These are phyloP conservation scores for Cavia porcellus DNA, from an alignment of 2,113 vertebrate genomes.

Conservation along the genomic window DNA sequence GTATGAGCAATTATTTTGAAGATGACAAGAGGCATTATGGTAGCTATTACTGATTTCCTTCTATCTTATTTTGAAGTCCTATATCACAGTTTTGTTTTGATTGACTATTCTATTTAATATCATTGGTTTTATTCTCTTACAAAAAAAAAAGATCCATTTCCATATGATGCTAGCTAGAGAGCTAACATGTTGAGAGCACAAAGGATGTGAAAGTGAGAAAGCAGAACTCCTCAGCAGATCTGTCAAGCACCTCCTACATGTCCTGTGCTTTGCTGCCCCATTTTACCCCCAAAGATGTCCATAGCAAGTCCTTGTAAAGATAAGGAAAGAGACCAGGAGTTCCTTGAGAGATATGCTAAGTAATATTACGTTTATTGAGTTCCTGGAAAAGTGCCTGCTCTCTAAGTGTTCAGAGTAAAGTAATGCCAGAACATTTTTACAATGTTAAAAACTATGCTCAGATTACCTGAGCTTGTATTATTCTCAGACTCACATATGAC, in stretches of 20 bases:
- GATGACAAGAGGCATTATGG: too few relatives aligned
- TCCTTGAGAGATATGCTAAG: not conserved
- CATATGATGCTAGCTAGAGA: not conserved
- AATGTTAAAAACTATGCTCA: not conserved
- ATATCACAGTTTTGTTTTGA: too few relatives aligned
- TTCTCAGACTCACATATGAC: not conserved
- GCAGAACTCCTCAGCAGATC: not conserved
- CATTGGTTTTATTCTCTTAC: too few relatives aligned
- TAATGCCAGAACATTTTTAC: not conserved
- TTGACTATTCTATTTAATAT: too few relatives aligned
- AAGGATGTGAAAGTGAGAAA: not conserved
- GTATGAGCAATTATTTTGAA: too few relatives aligned
- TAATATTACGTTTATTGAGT: not conserved
- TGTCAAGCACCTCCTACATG: not conserved
- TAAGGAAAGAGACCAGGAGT: not conserved
- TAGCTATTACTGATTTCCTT: too few relatives aligned
- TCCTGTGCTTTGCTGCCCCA: not conserved
- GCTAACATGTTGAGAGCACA: not conserved
- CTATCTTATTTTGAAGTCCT: too few relatives aligned
- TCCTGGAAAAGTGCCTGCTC: not conserved
- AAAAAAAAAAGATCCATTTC: not conserved
- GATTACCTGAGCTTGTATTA: not conserved
- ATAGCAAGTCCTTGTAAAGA: not conserved
- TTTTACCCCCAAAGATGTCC: constrained; percentile 10
- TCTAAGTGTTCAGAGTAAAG: not conserved